Base-by-base conservation (phyloP, 1,140 invertebrate species). In the Trinorchestia longiramus region DNA sequence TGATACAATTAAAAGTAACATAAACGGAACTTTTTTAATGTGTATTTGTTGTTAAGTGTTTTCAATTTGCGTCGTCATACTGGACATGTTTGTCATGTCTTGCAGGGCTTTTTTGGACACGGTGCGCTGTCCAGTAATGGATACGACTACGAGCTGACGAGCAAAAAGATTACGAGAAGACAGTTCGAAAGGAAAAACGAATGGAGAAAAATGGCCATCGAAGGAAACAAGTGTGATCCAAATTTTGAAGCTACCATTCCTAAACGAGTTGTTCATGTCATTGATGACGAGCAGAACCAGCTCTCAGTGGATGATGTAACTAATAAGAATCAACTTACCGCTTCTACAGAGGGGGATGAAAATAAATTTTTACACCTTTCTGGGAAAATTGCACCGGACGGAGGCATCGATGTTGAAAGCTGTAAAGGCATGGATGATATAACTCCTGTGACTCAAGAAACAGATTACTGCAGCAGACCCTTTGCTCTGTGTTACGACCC, bases 81-180 rank as follows among this genome's bases (percentile, higher is more conserved):
- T 53, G 47, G 47, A 53, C 6, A 53, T 53, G 36, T 87, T 92
- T 23, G 92, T 40, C 47, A 47, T 40, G 23, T 94, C 40, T 53
- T 43, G 3, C 92, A 94, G 92, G 92, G 92, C 92, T 94, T 47
- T 43, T 94, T 94, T 40, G 92, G 92, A 44, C 44, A 94, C 92
- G 92, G 92, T 40, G 92, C 43, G 41, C 92, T 94, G 43, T 94
- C 92, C 43, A n/a, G 41, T n/a, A 94, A 45, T 43, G 92, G 92
- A 0, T 47, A 43, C 44, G 92, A 94, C 36, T 94, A 94, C 92
- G 92, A 94, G 44, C 19, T 94, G 8, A 45, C 43, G 43, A 94
- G 92, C 44, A 94, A 94, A 36, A 94, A 94, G 36, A 94, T 94
- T 17, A 94, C 92, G 43, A 45, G 41, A 15, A 45, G 92, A 43